Base-by-base conservation (phyloP, 2,888 invertebrate species). In the Stenodema calcarata region DNA sequence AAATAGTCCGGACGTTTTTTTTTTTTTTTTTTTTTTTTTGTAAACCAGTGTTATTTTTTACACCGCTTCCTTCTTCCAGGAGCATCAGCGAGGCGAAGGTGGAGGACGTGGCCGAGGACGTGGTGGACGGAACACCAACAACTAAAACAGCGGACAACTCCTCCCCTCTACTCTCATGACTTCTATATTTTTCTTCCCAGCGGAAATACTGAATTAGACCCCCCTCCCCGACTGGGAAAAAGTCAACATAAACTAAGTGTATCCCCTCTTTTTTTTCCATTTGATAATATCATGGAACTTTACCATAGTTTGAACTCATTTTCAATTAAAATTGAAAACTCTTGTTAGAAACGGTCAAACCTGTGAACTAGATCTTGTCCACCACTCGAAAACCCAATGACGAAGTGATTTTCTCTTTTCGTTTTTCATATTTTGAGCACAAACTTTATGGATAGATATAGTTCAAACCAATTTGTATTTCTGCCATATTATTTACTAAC, bases 101-200 rank as follows among this genome's bases (percentile, higher is more conserved):
- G 86, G 86, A 1, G 78, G 78, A 12, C 50, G 86, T 18, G 41
- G 86, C 62, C 70, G 83, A 3, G 62, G 86, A 18, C 76, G 86
- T 12, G 86, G 86, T 35, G 86, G 86, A 4, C 86, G 78, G 41
- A 69, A 83, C 83, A 42, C 54, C 35, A 62, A 81, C 54, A 54
- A 83, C 70, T 83, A 41, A 35, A 23, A 18, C 23, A 23, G 35
- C 30, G 54, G 14, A 23, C 47, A n/a, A n/a, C n/a, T n/a, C n/a
- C n/a, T n/a, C 75, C 28, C 0, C 78, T 16, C 44, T 18, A 16
- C 78, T n/a, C 27, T 16, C 6, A 78, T 44, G 41, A 14, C 78
- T 41, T 78, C 18, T 78, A n/a, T 44, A 14, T 80, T 80, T 50
- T 28, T 80, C 80, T 54, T 80, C 80, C 28, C 80, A 28, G 50